phyloP scores from a whole-genome alignment of 2,888 invertebrate species.

The Cryptus armator region DNA sequence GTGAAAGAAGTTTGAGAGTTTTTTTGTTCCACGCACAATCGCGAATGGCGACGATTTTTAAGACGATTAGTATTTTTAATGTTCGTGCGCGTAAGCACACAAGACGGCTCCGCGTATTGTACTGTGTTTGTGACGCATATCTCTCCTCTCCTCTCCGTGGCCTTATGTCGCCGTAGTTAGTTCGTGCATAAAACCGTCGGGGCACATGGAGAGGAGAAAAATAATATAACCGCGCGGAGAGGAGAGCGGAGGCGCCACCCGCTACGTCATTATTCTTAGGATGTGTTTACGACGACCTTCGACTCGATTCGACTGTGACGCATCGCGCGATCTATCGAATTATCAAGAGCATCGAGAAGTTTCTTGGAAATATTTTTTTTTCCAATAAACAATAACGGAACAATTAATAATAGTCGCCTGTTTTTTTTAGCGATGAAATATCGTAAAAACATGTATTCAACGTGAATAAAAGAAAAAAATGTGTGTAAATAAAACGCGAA shows the following conservation, averaged over 20 bases:
- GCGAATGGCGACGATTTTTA: not conserved
- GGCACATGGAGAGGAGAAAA: not conserved
- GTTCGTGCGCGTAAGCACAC: not conserved
- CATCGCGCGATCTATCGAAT: not conserved
- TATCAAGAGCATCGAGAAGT: not conserved
- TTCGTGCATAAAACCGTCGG: constrained; percentile 15
- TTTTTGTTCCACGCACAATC: not conserved
- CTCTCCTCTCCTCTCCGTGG: constrained; percentile 7
- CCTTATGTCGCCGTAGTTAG: not conserved
- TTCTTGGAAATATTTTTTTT: not conserved
- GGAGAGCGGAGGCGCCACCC: constrained; percentile 14
- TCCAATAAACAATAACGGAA: not conserved
- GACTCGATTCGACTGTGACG: constrained; percentile 12
- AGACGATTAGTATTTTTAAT: not conserved
- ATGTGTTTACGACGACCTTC: constrained; percentile 11
- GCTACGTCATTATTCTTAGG: constrained; percentile 15
- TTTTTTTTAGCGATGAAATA: not conserved
- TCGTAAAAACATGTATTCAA: not conserved
- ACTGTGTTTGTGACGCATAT: constrained; percentile 18
- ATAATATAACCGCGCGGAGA: not conserved
- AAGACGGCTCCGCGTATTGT: not conserved
- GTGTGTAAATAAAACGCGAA: not conserved
- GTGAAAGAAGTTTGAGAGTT: not conserved
- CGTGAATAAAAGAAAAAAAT: not conserved
- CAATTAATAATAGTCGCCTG: not conserved